phyloP scores from a whole-genome alignment of 2,113 vertebrate species.

The Pteropus alecto region DNA sequence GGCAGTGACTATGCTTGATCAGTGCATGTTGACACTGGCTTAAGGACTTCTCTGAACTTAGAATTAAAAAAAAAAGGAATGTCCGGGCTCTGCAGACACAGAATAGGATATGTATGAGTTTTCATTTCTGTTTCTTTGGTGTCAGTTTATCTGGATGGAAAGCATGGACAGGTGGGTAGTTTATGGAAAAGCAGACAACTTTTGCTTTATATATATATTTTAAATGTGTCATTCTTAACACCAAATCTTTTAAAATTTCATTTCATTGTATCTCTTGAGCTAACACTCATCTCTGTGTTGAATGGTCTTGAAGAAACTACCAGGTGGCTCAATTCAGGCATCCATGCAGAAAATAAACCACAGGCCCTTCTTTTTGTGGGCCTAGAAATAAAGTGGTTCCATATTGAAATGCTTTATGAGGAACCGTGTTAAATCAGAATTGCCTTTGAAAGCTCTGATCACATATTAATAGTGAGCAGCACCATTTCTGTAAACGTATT shows the following conservation, averaged over 20 bases:
- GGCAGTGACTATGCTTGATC: rapidly evolving
- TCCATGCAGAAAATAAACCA: background rate
- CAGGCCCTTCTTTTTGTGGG: background rate
- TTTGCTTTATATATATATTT: background rate
- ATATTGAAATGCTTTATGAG: rapidly evolving
- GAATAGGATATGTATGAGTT: rapidly evolving
- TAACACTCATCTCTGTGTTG: background rate
- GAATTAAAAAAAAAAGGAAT: rapidly evolving
- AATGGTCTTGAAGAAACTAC: background rate
- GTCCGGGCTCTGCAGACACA: background rate
- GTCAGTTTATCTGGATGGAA: background rate
- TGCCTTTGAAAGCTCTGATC: background rate
- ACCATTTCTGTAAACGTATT: background rate
- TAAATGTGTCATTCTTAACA: background rate
- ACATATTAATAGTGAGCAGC: background rate
- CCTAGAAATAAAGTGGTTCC: background rate
- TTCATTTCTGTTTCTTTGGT: background rate
- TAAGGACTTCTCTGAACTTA: too few relatives aligned
- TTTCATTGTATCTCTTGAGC: background rate
- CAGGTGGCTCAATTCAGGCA: background rate
- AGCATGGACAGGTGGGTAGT: background rate
- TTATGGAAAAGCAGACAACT: background rate
- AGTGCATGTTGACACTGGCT: rapidly evolving
- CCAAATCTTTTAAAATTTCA: background rate
- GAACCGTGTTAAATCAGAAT: background rate